A percentile compares a stretch with the other conserved stretches of the same genome.
These are phyloP conservation scores for Oncorhynchus clarkii DNA, from an alignment of 2,113 vertebrate species.

Conservation along the genomic window DNA sequence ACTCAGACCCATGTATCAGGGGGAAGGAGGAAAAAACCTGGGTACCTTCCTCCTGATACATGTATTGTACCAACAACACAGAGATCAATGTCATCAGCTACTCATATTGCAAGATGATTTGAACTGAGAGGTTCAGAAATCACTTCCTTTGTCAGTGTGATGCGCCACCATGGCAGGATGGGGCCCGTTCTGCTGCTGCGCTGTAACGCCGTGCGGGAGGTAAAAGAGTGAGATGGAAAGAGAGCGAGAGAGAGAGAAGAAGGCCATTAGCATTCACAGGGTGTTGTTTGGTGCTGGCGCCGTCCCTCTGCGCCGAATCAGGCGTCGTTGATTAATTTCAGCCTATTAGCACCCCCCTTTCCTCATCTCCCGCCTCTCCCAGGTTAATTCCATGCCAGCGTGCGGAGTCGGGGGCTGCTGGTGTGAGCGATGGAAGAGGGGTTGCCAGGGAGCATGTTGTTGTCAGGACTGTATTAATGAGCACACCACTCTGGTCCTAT, in stretches of 20 bases:
- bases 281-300: conserved; percentile 63
- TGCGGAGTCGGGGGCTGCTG: conserved; percentile 45
- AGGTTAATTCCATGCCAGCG: conserved; percentile 76
- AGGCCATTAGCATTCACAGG: conserved; percentile 74
- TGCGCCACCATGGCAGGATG: too few relatives aligned
- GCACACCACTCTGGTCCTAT: conserved; percentile 53
- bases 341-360: conserved; percentile 77
- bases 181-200: too few relatives aligned
- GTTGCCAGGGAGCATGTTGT: conserved; percentile 75
- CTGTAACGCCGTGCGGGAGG: too few relatives aligned
- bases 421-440: conserved; percentile 73
- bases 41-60: too few relatives aligned
- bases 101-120: too few relatives aligned
- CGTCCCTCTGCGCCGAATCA: conserved; percentile 74
- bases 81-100: too few relatives aligned
- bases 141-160: too few relatives aligned
- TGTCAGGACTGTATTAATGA: conserved; percentile 82
- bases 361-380: conserved; percentile 67
- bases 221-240: not conserved
- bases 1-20: too few relatives aligned
- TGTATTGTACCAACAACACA: too few relatives aligned
- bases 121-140: too few relatives aligned
- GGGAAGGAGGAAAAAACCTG: too few relatives aligned
- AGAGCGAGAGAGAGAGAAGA: not conserved
- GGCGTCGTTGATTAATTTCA: conserved; percentile 82